Evolutionary conservation across 2,888 invertebrate genomes (phyloP).

Genomic region (Doris montereyensis): DNA sequence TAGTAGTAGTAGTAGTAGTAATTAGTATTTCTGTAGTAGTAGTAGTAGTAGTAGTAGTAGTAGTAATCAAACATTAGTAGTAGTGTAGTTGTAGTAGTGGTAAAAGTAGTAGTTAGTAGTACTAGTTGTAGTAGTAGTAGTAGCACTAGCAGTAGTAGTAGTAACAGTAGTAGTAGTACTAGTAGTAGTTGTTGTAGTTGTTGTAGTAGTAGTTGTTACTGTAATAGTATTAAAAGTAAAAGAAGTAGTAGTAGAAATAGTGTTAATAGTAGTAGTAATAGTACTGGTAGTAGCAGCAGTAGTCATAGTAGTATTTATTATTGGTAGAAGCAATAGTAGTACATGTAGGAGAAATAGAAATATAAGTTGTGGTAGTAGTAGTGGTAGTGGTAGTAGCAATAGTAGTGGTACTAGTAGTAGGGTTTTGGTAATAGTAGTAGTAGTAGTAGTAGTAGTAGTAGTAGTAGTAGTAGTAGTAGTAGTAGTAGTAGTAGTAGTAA

Average conservation of each 20-base stretch:
- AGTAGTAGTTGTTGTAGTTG: not conserved
- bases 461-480: too few species aligned
- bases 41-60: too few species aligned
- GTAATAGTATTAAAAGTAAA: not conserved
- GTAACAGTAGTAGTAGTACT: not conserved
- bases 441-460: not conserved
- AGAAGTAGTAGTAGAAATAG: too few species aligned
- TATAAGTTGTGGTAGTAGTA: too few species aligned
- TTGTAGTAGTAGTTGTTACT: not conserved
- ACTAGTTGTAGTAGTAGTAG: not conserved
- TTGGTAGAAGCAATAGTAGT: not conserved
- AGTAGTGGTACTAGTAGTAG: not conserved
- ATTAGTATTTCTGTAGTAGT: too few species aligned
- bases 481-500: not conserved
- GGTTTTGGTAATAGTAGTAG: not conserved
- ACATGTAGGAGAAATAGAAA: not conserved
- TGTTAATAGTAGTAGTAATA: too few species aligned
- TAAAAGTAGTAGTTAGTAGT: not conserved
- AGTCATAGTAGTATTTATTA: too few species aligned
- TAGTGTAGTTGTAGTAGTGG: not conserved
- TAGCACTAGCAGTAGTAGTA: not conserved
- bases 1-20: too few species aligned
- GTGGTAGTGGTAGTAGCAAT: not conserved
- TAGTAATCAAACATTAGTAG: too few species aligned
- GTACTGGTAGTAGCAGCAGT: too few species aligned